phyloP scores from a whole-genome alignment of 1,140 invertebrate genomes.

The Drosophila cardini region DNA sequence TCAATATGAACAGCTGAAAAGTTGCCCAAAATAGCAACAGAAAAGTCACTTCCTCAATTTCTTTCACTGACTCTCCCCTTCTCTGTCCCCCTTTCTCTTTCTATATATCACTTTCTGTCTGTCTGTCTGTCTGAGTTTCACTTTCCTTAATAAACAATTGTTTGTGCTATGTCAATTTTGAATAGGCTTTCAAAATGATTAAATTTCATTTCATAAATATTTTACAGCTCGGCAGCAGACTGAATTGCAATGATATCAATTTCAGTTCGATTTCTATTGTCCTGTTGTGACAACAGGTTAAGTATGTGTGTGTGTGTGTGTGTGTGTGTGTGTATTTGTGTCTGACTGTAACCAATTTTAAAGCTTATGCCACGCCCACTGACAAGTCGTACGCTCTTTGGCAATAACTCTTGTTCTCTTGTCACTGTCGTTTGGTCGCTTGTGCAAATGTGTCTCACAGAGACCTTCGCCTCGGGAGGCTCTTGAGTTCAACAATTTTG shows the following conservation, averaged over 20 bases:
- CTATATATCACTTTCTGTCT: background rate
- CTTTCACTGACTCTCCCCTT: background rate
- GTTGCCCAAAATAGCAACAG: background rate
- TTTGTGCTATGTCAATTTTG: constrained; percentile 69
- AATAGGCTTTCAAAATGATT: constrained; percentile 78
- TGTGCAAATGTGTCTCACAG: constrained; percentile 50
- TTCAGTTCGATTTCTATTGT: constrained; percentile 45
- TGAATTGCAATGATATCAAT: constrained; percentile 45
- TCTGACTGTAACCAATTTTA: constrained; percentile 17
- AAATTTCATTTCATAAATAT: constrained; percentile 73
- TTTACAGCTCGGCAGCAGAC: constrained; percentile 24
- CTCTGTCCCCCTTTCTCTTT: background rate
- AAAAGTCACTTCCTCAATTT: background rate
- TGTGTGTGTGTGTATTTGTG: constrained; percentile 23
- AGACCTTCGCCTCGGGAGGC: constrained; percentile 42
- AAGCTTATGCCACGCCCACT: constrained; percentile 24
- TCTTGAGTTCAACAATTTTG: constrained; percentile 75
- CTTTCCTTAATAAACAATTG: constrained; percentile 42
- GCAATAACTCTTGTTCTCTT: constrained; percentile 61
- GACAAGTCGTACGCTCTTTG: constrained; percentile 29
- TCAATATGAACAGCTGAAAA: background rate
- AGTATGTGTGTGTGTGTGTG: constrained; percentile 11
- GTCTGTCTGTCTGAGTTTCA: constrained; percentile 9
- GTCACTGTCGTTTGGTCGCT: constrained; percentile 37
- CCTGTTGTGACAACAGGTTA: constrained; percentile 31